Evolutionary conservation across 2,797 vertebrate species (phyloP), one percentile per base, ranked within the genome.

Genomic region (Menidia menidia): DNA sequence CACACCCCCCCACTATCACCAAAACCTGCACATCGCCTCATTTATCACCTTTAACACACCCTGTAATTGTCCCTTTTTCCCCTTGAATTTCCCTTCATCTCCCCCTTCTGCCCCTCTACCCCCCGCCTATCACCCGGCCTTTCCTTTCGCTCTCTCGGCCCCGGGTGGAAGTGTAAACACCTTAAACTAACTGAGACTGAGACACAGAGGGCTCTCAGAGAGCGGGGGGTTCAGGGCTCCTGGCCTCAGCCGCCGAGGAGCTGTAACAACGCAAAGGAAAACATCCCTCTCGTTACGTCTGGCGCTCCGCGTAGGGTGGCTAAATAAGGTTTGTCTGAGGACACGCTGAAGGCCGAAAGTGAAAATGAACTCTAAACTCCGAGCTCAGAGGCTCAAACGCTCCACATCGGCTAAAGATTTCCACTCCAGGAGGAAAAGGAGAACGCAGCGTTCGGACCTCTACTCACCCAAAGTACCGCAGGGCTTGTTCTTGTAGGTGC

Each of bases 401-500:
- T 78, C 58, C 63, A 30, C 50, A 64, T 53, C 50, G 15, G 60
- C 35, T 39, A 39, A 39, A 39, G 35, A 39, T 39, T 39, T 7
- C 35, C 35, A 39, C 35, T 43, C 55, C 39, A 39, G 41, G 51
- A 52, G 44, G 53, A 65, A 72, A 69, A 68, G n/a, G n/a, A n/a
- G 55, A 52, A 15, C 25, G 25, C 1, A 25, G 51, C 0, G 14
- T 47, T 59, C 56, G 45, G 15, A 19, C 6, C 44, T 14, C 33
- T 75, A 95, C 97, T 98, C 95, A 99, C 98, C 98, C 68, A 99
- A 87, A 56, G 98, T 99, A 77, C 98, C 98, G 64, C 98, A 99
- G 77, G 98, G 98, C 92, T 98, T 99, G 94, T 99, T 99, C 95
- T 99, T 99, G 67, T 99, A 99, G 86, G 97, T 99, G 95, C 98